Evolutionary conservation across 1,140 invertebrate species (phyloP), one percentile per base, ranked within the genome.

Genomic region (Tetramorium parvispinum): DNA sequence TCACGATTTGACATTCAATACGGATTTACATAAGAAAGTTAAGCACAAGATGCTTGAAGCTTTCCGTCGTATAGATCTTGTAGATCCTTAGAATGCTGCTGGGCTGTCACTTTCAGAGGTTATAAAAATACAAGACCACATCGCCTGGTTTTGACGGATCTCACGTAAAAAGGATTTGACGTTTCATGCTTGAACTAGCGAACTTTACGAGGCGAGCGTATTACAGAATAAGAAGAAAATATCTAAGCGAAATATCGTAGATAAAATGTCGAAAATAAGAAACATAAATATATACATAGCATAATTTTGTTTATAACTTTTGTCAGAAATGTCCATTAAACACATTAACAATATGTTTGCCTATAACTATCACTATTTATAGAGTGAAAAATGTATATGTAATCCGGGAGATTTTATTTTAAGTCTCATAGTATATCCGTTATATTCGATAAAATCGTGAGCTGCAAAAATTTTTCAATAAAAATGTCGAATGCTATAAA

Each of bases 101-200:
- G 18, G 53, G 16, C 61, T 85, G 82, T 85, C 73, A 85, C 46
- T 27, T 63, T 46, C 73, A 66, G n/a, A 43, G 57, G 82, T 85
- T 78, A 85, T 85, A 85, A 85, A 85, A 85, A 65, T 85, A 78
- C 59, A 77, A 83, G 79, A 5, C 79, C 53, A 32, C 53, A 32
- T 55, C 32, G 43, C 27, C 82, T 78, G 82, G 57, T 85, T 78
- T 78, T 78, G 82, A 85, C 82, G 59, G 82, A 76, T 57, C 82
- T 85, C 68, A 61, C 53, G 21, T 83, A 83, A 83, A 43, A 83
- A 70, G 32, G 53, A 83, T 83, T 83, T 83, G 79, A 83, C 68
- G 40, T 83, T 83, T 59, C 40, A 21, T 43, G 40, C 53, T 83
- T 83, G 68, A 73, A 59, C 53, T 49, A 59, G 40, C 40, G n/a